Conservation (phyloP, 2,113 vertebrate genomes). For the Potamarius usumacintae region DNA sequence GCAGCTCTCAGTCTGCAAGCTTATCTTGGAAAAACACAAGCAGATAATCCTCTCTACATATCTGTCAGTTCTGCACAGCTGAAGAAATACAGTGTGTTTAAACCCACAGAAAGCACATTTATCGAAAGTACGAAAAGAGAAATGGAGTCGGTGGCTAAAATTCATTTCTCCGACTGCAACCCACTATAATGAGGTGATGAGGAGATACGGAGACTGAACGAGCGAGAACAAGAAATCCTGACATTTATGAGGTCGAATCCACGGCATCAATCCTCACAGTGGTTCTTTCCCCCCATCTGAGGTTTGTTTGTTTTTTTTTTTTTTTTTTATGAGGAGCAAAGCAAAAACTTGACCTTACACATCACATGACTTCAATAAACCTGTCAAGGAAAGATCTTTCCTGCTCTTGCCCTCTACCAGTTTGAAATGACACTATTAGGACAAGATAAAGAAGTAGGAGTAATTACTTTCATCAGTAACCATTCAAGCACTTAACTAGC, state of each 20-base stretch:
- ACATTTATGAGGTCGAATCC: background rate
- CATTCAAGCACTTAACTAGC: background rate
- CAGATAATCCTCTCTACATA: constrained; percentile 32
- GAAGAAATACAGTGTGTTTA: background rate
- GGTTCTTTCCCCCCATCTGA: background rate
- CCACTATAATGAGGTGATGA: constrained; percentile 5
- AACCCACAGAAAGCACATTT: constrained; percentile 9
- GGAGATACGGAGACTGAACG: background rate
- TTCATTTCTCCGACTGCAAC: background rate
- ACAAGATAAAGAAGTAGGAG: background rate
- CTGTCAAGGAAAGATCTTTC: background rate
- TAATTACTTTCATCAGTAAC: background rate
- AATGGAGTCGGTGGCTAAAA: background rate
- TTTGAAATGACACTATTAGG: background rate
- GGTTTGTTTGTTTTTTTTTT: background rate
- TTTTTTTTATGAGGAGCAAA: background rate
- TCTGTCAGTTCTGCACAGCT: constrained; percentile 13
- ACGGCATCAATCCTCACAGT: background rate
- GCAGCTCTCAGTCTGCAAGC: background rate
- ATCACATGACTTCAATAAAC: background rate
- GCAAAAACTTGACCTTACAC: background rate
- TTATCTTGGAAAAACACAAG: constrained; percentile 37
- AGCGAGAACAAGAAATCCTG: background rate
- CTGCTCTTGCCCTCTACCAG: background rate
- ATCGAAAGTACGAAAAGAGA: background rate